Conservation (phyloP, 1,140 invertebrate genomes). For the Homalodisca vitripennis region DNA sequence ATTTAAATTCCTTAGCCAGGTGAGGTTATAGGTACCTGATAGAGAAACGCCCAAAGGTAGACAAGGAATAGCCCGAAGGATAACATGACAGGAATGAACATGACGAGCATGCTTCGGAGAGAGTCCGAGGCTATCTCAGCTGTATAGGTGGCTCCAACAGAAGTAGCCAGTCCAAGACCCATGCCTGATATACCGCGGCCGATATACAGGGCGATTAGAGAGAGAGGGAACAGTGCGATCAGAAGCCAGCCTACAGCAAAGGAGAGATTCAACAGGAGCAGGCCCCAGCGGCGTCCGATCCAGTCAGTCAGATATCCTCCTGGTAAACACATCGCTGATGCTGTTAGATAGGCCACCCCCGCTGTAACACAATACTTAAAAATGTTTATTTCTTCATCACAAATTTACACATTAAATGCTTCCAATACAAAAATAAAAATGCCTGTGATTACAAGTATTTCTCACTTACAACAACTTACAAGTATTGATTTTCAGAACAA, state of each 20-base stretch:
- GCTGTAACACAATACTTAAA: too few species aligned
- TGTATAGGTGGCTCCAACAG: constrained; percentile 60
- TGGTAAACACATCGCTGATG: constrained; percentile 54
- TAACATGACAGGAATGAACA: constrained; percentile 58
- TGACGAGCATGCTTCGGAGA: constrained; percentile 55
- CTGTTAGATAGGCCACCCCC: constrained; percentile 54
- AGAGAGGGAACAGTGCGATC: not conserved
- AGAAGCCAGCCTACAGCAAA: constrained; percentile 46
- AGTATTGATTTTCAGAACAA: too few species aligned
- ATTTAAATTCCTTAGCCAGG: too few species aligned
- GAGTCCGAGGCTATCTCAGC: constrained; percentile 57
- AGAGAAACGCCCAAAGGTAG: constrained; percentile 54
- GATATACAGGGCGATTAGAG: constrained; percentile 46
- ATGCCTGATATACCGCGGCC: constrained; percentile 65
- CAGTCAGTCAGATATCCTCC: constrained; percentile 59
- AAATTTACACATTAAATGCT: too few species aligned
- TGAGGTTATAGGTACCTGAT: constrained; percentile 54
- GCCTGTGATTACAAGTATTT: too few species aligned
- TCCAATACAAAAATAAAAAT: too few species aligned
- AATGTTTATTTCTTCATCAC: too few species aligned
- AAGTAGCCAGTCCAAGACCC: constrained; percentile 57
- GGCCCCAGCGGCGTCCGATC: constrained; percentile 58
- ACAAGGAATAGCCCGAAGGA: constrained; percentile 58
- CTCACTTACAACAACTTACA: too few species aligned
- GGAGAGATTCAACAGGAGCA: constrained; percentile 53